A percentile compares a stretch with the other conserved stretches of the same genome.
Evolutionary conservation across 2,797 vertebrate genomes (phyloP).

Genomic region (Rhynchonycteris naso): DNA sequence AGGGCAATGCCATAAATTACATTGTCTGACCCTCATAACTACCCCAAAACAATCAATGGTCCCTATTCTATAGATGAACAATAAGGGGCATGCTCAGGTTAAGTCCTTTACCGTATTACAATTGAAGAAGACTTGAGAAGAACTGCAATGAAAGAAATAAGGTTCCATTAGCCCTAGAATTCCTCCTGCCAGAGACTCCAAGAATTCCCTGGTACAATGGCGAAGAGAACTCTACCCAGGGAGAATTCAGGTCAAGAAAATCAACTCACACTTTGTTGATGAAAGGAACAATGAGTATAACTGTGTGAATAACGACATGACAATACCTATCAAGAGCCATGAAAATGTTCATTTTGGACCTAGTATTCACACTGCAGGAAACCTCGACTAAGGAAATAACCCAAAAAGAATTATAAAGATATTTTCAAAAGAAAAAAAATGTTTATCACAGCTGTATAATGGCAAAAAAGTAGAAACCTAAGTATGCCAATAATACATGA

Average conservation of each 20-base stretch:
- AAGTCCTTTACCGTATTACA: neutral
- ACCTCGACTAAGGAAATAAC: neutral
- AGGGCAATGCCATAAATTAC: neutral
- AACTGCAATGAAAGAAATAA: neutral
- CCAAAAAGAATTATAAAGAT: neutral
- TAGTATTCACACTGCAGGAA: neutral
- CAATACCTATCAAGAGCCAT: neutral
- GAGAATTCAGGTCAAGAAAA: neutral
- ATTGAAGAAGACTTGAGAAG: neutral
- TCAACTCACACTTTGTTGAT: neutral
- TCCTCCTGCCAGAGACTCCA: neutral
- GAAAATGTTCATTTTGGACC: neutral
- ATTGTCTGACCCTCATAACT: neutral
- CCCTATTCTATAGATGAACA: neutral
- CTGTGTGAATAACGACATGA: neutral
- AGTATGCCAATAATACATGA: neutral
- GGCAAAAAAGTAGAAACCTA: constrained; percentile 13
- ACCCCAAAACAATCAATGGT: neutral
- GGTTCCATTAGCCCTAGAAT: neutral
- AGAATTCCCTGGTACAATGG: neutral
- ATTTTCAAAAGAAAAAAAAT: neutral
- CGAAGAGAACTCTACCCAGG: neutral
- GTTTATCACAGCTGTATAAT: neutral
- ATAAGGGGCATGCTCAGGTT: neutral
- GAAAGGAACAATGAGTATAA: neutral